Evolutionary conservation across 2,797 vertebrate genomes (phyloP).

Genomic region (Sebastes glaucus): DNA sequence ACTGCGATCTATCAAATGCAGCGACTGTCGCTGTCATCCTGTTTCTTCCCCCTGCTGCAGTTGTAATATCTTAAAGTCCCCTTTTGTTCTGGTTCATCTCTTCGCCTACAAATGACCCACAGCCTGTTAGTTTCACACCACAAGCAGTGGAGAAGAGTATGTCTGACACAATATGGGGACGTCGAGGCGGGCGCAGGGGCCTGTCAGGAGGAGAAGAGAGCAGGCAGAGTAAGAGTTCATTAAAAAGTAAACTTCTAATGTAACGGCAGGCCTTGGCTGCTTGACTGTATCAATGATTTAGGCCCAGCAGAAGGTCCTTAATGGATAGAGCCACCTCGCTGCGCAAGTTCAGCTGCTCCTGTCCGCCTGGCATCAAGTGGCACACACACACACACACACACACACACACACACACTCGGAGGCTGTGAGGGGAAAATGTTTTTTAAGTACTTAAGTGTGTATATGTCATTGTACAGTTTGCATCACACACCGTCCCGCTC

Average conservation of each 20-base stretch:
- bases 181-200: background rate
- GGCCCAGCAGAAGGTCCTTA: conserved; percentile 58
- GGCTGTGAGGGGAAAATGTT: conserved; percentile 36
- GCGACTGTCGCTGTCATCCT: conserved; percentile 16
- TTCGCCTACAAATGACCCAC: conserved; percentile 29
- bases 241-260: conserved; percentile 79
- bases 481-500: conserved; percentile 22
- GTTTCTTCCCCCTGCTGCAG: background rate
- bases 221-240: conserved; percentile 58
- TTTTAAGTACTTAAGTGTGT: conserved; percentile 58
- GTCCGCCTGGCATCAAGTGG: conserved; percentile 48
- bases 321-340: conserved; percentile 68
- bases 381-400: conserved; percentile 41
- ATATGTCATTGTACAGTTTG: conserved; percentile 41
- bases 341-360: conserved; percentile 44
- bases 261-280: conserved; percentile 47
- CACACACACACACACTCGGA: conserved; percentile 19
- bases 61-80: conserved; percentile 34
- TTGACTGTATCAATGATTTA: conserved; percentile 80
- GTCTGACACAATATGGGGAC: conserved; percentile 28
- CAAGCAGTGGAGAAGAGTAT: conserved; percentile 18
- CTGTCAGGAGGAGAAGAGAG: conserved; percentile 22
- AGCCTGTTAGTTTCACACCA: conserved; percentile 34
- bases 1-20: conserved; percentile 30
- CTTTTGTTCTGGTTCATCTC: conserved; percentile 33